phyloP scores from a whole-genome alignment of 2,888 invertebrate species.

The Leptinotarsa juncta region DNA sequence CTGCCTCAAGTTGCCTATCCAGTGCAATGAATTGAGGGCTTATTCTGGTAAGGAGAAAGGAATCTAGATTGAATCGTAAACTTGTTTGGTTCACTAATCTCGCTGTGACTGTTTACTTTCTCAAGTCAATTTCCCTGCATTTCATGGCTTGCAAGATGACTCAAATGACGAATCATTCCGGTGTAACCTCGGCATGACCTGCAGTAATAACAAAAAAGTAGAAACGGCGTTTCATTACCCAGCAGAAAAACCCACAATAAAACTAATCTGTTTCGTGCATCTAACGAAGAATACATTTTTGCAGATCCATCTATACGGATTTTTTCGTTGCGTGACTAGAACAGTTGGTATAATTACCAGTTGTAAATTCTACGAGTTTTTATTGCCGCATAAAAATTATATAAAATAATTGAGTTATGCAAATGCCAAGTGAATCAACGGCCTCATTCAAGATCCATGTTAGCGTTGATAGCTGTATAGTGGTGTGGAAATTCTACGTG shows the following conservation, averaged over 20 bases:
- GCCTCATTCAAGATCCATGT: background rate
- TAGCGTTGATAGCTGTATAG: constrained; percentile 4
- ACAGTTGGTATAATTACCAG: constrained; percentile 13
- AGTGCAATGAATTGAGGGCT: background rate
- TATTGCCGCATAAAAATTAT: constrained; percentile 13
- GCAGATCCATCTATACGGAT: constrained; percentile 19
- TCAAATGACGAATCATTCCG: background rate
- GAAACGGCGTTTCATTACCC: constrained; percentile 16
- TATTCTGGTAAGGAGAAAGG: background rate
- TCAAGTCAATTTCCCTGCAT: constrained; percentile 9
- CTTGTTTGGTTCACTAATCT: background rate
- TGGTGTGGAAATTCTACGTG: background rate
- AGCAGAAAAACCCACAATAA: constrained; percentile 18
- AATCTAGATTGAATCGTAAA: background rate
- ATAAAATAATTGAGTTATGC: constrained; percentile 17
- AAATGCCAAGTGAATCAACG: constrained; percentile 5
- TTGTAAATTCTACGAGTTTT: constrained; percentile 13
- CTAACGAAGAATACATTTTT: constrained; percentile 14
- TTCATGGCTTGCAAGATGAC: constrained; percentile 2
- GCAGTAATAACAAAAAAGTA: constrained; percentile 19
- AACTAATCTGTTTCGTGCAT: constrained; percentile 17
- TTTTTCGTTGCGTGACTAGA: constrained; percentile 18
- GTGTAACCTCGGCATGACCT: constrained; percentile 13
- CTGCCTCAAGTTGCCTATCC: too few relatives aligned
- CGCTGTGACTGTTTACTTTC: background rate